These are phyloP conservation scores for Ictalurus furcatus DNA, from an alignment of 2,113 vertebrate species.

Conservation along the genomic window DNA sequence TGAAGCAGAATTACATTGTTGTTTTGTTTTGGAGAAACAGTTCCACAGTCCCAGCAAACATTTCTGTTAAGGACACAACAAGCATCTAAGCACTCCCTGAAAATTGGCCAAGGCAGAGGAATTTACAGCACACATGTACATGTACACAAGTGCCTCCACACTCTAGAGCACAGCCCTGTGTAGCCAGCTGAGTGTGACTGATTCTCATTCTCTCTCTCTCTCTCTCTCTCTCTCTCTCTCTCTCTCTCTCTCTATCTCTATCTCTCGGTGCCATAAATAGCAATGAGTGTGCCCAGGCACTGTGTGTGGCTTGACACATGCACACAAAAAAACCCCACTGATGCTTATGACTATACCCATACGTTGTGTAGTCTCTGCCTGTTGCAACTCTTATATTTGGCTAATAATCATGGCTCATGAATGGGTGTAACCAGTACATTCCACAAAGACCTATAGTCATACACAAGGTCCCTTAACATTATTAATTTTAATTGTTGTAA, in stretches of 20 bases:
- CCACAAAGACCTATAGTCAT: not conserved
- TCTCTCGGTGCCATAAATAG: constrained; percentile 45
- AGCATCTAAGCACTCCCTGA: not conserved
- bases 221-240: not conserved
- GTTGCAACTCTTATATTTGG: not conserved
- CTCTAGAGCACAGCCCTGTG: constrained; percentile 15
- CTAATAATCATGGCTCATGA: not conserved
- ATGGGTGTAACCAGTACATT: not conserved
- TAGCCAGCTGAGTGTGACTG: constrained; percentile 15
- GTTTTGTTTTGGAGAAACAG: too few relatives aligned
- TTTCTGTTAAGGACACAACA: constrained; percentile 32
- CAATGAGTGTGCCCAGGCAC: not conserved
- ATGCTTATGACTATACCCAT: not conserved
- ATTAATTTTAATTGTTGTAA: not conserved
- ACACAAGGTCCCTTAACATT: not conserved
- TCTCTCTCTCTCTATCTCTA: not conserved
- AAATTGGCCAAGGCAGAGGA: constrained; percentile 23
- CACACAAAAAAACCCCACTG: not conserved
- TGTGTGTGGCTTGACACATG: not conserved
- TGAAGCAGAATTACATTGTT: constrained; percentile 4
- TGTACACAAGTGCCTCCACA: not conserved
- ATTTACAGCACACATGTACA: constrained; percentile 44
- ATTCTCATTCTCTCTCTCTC: constrained; percentile 15
- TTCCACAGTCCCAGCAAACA: not conserved
- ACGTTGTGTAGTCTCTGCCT: not conserved